phyloP scores from a whole-genome alignment of 1,140 invertebrate genomes.

The Papilio polyxenes region DNA sequence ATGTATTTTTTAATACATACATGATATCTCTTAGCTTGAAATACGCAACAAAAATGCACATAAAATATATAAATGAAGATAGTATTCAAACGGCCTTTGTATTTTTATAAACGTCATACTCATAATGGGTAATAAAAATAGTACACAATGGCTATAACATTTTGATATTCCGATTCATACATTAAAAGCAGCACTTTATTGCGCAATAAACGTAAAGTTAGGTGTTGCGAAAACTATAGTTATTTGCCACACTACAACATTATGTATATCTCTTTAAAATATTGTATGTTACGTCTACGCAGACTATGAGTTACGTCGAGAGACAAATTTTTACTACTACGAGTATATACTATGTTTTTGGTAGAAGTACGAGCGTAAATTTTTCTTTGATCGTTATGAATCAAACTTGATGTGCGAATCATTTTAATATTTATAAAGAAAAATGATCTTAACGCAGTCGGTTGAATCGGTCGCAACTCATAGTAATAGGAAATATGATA shows the following conservation, averaged over 20 bases:
- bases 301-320: not conserved
- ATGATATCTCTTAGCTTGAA: not conserved
- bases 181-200: slow-evolving; percentile 44
- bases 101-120: slow-evolving; percentile 36
- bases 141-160: slow-evolving; percentile 39
- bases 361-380: too few relatives aligned
- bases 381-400: too few relatives aligned
- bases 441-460: too few relatives aligned
- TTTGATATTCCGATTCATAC: slow-evolving; percentile 39
- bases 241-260: slow-evolving; percentile 19
- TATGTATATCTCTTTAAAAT: slow-evolving; percentile 26
- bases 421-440: too few relatives aligned
- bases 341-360: too few relatives aligned
- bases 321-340: not conserved
- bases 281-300: not conserved
- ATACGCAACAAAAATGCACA: slow-evolving; percentile 9
- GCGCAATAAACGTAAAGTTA: slow-evolving; percentile 48
- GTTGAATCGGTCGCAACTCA: too few relatives aligned
- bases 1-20: not conserved
- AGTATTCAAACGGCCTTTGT: slow-evolving; percentile 19
- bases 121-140: slow-evolving; percentile 39
- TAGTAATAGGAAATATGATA: too few relatives aligned
- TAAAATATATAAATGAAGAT: slow-evolving; percentile 20
- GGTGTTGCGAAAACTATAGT: slow-evolving; percentile 49
- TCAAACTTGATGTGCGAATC: not conserved